Percentiles rank a stretch among this genome's conserved stretches.
phyloP scores from a whole-genome alignment of 2,888 invertebrate genomes.

The Euclidia mi region DNA sequence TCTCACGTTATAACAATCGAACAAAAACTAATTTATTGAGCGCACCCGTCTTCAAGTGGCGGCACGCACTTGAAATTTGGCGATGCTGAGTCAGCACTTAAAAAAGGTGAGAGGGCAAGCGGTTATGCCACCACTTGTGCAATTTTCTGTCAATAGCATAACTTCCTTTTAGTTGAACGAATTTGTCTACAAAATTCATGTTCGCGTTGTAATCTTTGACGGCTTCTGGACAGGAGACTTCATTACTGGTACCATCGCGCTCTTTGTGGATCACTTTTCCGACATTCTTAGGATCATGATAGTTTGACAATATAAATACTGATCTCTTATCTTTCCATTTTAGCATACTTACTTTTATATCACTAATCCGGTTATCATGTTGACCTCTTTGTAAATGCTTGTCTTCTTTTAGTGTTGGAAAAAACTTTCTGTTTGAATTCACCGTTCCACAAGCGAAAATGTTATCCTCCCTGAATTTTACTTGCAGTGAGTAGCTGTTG shows the following conservation, averaged over 20 bases:
- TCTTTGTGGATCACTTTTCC: conserved; percentile 18
- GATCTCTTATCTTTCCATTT: conserved; percentile 28
- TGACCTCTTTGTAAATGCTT: conserved; percentile 16
- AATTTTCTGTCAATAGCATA: conserved; percentile 28
- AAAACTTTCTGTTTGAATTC: conserved; percentile 13
- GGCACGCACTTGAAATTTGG: no score
- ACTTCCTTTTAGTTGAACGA: conserved; percentile 39
- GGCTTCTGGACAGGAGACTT: conserved; percentile 33
- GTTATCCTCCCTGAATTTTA: background rate
- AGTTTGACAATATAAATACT: conserved; percentile 30
- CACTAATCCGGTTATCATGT: conserved; percentile 33
- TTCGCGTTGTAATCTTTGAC: conserved; percentile 34
- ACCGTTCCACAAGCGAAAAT: conserved; percentile 4
- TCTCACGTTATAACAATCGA: no score
- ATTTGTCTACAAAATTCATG: conserved; percentile 46
- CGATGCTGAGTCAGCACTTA: no score
- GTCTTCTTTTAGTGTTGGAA: conserved; percentile 19
- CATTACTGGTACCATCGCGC: conserved; percentile 12
- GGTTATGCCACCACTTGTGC: no score
- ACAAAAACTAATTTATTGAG: no score
- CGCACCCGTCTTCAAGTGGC: no score
- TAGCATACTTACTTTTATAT: conserved; percentile 28
- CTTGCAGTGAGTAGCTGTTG: background rate
- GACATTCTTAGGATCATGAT: conserved; percentile 26
- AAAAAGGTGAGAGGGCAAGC: no score